phyloP scores from a whole-genome alignment of 2,888 invertebrate genomes.

The Drosophila demipolita region DNA sequence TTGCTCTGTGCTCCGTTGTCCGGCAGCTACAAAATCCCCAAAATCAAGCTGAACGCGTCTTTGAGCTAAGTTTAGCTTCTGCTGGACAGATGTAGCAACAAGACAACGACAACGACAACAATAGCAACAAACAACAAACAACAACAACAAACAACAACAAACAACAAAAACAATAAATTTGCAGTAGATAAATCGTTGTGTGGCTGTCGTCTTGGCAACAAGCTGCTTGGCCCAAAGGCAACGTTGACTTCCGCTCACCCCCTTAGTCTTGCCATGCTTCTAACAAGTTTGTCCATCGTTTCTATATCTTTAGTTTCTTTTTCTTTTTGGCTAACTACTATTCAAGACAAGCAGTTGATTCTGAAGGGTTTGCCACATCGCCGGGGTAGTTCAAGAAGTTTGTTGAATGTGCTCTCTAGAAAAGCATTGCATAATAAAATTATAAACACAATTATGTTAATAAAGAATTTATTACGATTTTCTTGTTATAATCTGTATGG shows the following conservation, averaged over 20 bases:
- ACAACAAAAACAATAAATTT: constrained; percentile 17
- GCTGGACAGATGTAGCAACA: constrained; percentile 7
- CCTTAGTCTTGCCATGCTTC: constrained; percentile 30
- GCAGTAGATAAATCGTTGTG: constrained; percentile 50
- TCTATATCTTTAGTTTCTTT: not conserved
- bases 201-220: constrained; percentile 44
- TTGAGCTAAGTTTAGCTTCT: constrained; percentile 33
- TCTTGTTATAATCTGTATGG: not conserved
- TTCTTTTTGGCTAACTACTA: constrained; percentile 41
- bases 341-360: constrained; percentile 23
- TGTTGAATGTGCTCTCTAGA: not conserved
- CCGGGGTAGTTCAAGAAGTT: constrained; percentile 7
- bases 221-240: constrained; percentile 40
- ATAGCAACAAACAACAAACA: constrained; percentile 9
- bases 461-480: not conserved
- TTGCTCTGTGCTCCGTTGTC: constrained; percentile 8
- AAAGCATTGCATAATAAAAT: not conserved
- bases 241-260: constrained; percentile 10
- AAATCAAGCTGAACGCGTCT: constrained; percentile 50
- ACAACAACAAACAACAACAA: constrained; percentile 5
- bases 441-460: not conserved
- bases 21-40: constrained; percentile 24
- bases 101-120: not conserved
- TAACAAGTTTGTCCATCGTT: constrained; percentile 63
- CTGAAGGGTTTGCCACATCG: constrained; percentile 5